Evolutionary conservation across 2,113 vertebrate genomes (phyloP).

Genomic region (Plotosus lineatus): DNA sequence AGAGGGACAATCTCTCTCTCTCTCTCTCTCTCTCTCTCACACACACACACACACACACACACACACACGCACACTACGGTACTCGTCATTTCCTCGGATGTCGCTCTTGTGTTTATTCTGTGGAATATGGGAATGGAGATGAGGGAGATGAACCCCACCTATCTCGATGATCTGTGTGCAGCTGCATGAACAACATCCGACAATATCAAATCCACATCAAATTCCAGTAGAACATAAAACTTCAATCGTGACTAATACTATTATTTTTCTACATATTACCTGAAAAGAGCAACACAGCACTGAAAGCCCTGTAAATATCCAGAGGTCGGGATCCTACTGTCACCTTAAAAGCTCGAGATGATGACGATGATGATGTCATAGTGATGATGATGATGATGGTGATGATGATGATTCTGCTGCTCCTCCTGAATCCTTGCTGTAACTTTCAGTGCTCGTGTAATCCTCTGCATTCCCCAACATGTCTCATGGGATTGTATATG

Average conservation of each 20-base stretch:
- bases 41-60: too few relatives aligned
- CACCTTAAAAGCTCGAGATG: neutral
- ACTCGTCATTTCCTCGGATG: neutral
- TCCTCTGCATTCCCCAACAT: neutral
- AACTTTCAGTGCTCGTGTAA: neutral
- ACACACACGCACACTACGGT: too few relatives aligned
- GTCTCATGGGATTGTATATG: neutral
- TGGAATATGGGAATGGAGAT: neutral
- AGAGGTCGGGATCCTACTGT: neutral
- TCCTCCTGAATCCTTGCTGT: neutral
- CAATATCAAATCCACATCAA: neutral
- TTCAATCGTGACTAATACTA: neutral
- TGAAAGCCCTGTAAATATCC: neutral
- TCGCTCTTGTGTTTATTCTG: neutral
- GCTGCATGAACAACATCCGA: neutral
- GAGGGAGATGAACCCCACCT: neutral
- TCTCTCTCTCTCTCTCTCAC: too few relatives aligned
- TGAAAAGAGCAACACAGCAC: neutral
- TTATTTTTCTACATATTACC: neutral
- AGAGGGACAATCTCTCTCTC: too few relatives aligned
- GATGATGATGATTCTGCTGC: neutral
- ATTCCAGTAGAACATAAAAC: neutral
- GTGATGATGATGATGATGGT: neutral
- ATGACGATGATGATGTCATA: neutral
- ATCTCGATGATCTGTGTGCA: neutral